Conservation (phyloP, 2,888 invertebrate species). For the Melanargia galathea region DNA sequence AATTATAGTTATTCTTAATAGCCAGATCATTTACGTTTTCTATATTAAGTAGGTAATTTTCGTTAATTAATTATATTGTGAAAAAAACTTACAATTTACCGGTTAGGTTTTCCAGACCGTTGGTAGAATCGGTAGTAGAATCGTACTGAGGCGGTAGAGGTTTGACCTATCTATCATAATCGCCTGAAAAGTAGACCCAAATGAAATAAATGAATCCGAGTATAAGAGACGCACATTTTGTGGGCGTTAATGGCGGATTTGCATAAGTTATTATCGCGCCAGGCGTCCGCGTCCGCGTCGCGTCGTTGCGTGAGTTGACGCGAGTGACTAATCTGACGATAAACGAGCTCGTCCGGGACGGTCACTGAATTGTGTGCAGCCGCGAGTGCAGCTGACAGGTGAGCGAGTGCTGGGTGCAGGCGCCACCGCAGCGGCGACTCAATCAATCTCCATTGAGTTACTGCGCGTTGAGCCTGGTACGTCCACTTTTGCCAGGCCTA, state of each 20-base stretch:
- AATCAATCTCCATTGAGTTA: constrained; percentile 57
- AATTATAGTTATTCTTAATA: too few species aligned
- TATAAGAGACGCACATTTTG: background rate
- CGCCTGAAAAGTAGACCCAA: too few species aligned
- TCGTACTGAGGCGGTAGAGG: too few species aligned
- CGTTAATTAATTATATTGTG: too few species aligned
- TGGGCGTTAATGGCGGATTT: constrained; percentile 21
- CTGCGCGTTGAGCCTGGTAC: constrained; percentile 33
- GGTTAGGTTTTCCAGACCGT: too few species aligned
- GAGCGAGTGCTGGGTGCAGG: constrained; percentile 70
- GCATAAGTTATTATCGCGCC: constrained; percentile 32
- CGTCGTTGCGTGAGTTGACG: constrained; percentile 38
- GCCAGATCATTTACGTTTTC: too few species aligned
- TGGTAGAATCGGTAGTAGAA: too few species aligned
- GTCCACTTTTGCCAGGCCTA: constrained; percentile 12
- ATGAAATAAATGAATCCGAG: background rate
- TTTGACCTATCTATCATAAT: too few species aligned
- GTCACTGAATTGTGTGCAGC: constrained; percentile 59
- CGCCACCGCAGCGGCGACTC: constrained; percentile 55
- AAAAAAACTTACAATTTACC: too few species aligned
- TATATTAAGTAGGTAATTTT: too few species aligned
- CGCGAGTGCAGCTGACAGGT: constrained; percentile 64
- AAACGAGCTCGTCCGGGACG: constrained; percentile 53
- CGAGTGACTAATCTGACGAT: constrained; percentile 60
- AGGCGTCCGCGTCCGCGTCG: too few species aligned